Base-by-base conservation (phyloP, 1,140 invertebrate species). In the Physella acuta region DNA sequence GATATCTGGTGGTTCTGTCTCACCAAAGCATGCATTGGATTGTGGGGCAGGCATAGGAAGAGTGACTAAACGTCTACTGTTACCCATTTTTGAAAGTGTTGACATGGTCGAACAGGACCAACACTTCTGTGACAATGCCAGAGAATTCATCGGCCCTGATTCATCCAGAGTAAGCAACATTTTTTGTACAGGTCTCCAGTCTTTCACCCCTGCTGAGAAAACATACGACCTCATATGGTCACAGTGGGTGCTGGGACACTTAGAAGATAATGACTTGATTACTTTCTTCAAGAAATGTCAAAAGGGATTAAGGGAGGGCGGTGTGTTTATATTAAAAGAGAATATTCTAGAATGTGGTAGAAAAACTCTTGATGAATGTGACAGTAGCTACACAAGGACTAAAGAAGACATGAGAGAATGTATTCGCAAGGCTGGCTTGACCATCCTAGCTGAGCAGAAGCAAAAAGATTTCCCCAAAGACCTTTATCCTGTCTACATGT, bases 41-140 rank as follows among this genome's bases (percentile, higher is more conserved):
- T 99, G 97, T 86, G 97, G 97, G 16, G 92, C 96, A 36, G 97
- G 97, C 0, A 99, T 99, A 77, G 97, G 97, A 16, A 86, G 97
- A 78, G 91, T 99, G 31, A 93, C 94, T 4, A 95, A 97, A 82
- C 88, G 94, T 80, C 86, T 99, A 20, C 86, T 99, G 3, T 86
- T 91, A n/a, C 90, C 92, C 69, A 86, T 90, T 75, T 99, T 98
- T 84, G 85, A 90, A 16, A 90, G 87, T 73, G 93, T 98, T 4
- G 97, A 99, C 87, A 87, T 99, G 77, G 92, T 99, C 0, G 97
- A 99, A 85, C 93, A 97, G 80, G 93, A 94, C 86, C 86, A 90
- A 68, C 89, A 90, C 60, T 99, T 99, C 87, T 85, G 97, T 39
- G 90, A 92, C 60, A 86, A 89, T 80, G 93, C 93, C 0, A 87